These are phyloP conservation scores for Harpagus bidentatus DNA, from an alignment of 2,113 vertebrate genomes.

Conservation along the genomic window DNA sequence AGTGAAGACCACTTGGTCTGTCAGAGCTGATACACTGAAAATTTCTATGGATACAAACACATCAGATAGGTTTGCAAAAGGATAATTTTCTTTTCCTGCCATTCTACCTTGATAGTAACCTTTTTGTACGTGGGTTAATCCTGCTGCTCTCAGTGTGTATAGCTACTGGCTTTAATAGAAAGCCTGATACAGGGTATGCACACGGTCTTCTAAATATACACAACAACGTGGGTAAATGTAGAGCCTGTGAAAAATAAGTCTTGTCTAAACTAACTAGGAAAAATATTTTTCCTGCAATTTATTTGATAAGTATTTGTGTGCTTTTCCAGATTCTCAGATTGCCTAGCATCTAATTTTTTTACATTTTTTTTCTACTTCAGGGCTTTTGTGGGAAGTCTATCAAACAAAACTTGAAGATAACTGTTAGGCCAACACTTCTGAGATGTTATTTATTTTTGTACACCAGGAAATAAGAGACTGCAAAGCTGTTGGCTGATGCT, in stretches of 20 bases:
- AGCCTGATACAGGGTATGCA: neutral
- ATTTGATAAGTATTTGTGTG: neutral
- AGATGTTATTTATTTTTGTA: neutral
- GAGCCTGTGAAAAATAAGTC: neutral
- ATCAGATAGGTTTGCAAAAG: neutral
- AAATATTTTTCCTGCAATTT: neutral
- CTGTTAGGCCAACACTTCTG: neutral
- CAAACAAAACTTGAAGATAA: neutral
- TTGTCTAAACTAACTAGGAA: neutral
- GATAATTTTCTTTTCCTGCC: neutral
- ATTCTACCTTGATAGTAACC: neutral
- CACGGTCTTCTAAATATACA: neutral
- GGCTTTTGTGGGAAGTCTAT: neutral
- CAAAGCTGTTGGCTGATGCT: neutral
- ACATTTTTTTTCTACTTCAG: neutral
- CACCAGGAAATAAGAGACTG: neutral
- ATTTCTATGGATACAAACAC: neutral
- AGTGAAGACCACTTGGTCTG: neutral
- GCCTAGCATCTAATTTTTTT: neutral
- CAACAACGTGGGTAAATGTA: neutral
- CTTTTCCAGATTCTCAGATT: neutral
- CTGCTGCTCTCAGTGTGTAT: neutral
- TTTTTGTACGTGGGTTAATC: neutral
- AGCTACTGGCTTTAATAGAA: neutral
- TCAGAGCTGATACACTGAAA: neutral